Evolutionary conservation across 1,140 invertebrate genomes (phyloP), one percentile per base, ranked within the genome.

Genomic region (Philopotamus ludificatus): DNA sequence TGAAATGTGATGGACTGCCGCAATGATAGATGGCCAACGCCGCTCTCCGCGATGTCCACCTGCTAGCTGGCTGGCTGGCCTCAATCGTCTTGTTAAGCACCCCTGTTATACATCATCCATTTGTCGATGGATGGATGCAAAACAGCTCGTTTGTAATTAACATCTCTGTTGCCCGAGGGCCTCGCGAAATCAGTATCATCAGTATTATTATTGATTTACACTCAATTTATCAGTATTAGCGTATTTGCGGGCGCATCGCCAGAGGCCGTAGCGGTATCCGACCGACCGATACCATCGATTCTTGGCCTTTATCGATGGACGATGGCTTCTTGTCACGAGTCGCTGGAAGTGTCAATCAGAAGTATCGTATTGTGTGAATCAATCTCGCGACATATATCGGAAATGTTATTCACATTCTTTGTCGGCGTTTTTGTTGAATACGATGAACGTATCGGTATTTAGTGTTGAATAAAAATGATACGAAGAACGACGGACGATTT

Each of bases 301-400:
- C 10, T 57, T 18, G 10, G 28, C 26, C 34, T 20, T 42, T 42
- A 57, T 57, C 34, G 28, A 57, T 25, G 18, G 53, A 20, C 53
- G 3, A 21, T 20, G 53, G 28, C 53, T 57, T 57, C 53, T 47
- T 47, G 57, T 60, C 57, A 60, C 57, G 57, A 60, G n/a, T 60
- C 16, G 28, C 28, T 15, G 18, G 21, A 42, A 21, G 39, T 60
- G 57, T 60, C 57, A 60, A 60, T 60, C 57, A 60, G 28, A 21
- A 47, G 21, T 15, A 47, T 49, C 44, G n/a, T 49, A 47, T 47
- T 60, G 15, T 15, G 28, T 18, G 57, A 47, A n/a, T 47, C 41
- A 26, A 60, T 60, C 57, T 60, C 8, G 57, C 20, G 57, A 60
- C 57, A 60, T 49, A 41, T 60, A 60, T 60, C 57, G 25, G 45